These are phyloP conservation scores for Rhynchopsitta pachyrhyncha DNA, from an alignment of 2,113 vertebrate species.

Conservation along the genomic window DNA sequence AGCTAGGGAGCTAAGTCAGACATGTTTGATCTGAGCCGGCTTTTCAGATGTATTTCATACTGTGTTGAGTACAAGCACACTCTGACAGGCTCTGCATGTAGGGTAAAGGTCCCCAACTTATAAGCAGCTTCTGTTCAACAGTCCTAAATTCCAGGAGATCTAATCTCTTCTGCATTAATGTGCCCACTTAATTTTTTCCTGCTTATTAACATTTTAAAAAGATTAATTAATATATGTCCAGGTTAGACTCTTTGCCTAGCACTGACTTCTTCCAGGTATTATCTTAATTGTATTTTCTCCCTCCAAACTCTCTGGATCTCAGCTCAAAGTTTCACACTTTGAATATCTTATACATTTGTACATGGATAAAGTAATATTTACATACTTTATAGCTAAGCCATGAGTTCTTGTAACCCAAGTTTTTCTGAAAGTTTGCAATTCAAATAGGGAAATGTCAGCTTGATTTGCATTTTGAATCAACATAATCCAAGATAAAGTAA, in stretches of 20 bases:
- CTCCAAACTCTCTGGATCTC: not conserved
- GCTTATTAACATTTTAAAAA: not conserved
- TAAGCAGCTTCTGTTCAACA: not conserved
- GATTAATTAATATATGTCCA: not conserved
- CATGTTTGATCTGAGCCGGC: not conserved
- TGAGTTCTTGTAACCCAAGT: not conserved
- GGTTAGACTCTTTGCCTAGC: not conserved
- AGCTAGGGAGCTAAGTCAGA: not conserved
- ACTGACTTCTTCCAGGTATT: not conserved
- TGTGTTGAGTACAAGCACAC: not conserved
- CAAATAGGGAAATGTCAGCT: not conserved
- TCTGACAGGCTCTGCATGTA: not conserved
- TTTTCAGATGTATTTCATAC: not conserved
- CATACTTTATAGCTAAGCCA: not conserved
- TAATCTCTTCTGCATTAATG: not conserved
- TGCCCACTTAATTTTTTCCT: not conserved
- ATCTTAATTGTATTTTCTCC: not conserved
- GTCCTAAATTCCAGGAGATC: not conserved
- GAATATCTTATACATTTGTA: not conserved
- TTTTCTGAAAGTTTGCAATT: not conserved
- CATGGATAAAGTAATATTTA: not conserved
- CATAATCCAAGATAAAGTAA: not conserved
- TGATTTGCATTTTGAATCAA: not conserved
- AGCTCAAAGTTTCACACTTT: not conserved
- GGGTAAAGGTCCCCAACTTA: not conserved